A percentile compares a stretch with the other conserved stretches of the same genome.
Conservation (phyloP, 2,888 invertebrate genomes). For the Scaptomyza reducta region DNA sequence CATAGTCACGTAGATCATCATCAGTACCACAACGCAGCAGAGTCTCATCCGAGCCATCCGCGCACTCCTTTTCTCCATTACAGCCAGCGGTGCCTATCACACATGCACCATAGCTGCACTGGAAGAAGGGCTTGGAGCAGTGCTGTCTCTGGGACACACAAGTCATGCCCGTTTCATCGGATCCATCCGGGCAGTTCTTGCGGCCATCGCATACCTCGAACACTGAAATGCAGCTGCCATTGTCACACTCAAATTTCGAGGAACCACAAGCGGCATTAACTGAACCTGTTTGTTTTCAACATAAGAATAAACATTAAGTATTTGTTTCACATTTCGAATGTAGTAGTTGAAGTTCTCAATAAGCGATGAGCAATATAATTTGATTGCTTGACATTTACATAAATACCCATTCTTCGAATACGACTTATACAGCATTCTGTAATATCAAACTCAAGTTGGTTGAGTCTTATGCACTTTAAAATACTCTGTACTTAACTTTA, state of each 20-base stretch:
- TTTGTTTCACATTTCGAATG: background rate
- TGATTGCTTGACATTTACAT: background rate
- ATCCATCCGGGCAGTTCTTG: conserved; percentile 75
- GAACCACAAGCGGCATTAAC: conserved; percentile 49
- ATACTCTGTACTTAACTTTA: background rate
- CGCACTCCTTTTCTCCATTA: conserved; percentile 53
- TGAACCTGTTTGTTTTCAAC: background rate
- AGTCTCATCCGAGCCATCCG: conserved; percentile 69
- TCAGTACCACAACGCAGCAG: conserved; percentile 49
- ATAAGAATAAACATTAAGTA: background rate
- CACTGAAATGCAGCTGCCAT: conserved; percentile 74
- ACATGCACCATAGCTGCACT: conserved; percentile 80
- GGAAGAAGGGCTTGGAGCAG: conserved; percentile 79
- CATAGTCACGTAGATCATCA: conserved; percentile 40
- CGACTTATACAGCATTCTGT: background rate
- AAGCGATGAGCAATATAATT: background rate
- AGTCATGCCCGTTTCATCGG: conserved; percentile 75
- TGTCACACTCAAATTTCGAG: conserved; percentile 71
- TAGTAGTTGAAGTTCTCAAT: background rate
- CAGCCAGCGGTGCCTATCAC: conserved; percentile 68
- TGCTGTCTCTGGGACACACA: conserved; percentile 70
- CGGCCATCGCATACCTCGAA: conserved; percentile 74
- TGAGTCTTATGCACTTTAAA: background rate
- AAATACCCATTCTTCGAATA: background rate
- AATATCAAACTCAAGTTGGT: background rate